These are phyloP conservation scores for Chelmon rostratus DNA, from an alignment of 2,797 vertebrate species.

Conservation along the genomic window DNA sequence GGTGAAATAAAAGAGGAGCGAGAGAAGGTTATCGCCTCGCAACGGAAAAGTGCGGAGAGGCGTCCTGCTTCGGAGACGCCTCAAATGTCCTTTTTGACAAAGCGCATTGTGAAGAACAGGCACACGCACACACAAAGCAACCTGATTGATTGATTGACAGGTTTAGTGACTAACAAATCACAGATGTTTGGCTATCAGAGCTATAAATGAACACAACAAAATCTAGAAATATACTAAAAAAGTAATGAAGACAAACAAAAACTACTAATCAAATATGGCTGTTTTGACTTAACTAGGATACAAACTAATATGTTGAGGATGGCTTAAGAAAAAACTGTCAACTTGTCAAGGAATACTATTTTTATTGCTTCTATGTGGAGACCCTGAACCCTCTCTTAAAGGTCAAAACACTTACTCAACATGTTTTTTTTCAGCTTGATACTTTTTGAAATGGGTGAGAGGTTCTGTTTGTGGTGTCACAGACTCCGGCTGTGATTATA, in stretches of 20 bases:
- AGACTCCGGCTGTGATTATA: background rate
- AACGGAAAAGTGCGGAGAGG: constrained; percentile 48
- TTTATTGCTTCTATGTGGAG: background rate
- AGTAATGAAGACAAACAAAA: constrained; percentile 1
- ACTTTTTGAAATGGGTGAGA: background rate
- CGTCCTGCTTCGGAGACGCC: constrained; percentile 44
- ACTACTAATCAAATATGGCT: constrained; percentile 22
- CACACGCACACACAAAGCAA: constrained; percentile 9
- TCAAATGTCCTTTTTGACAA: constrained; percentile 56
- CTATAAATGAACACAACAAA: constrained; percentile 26
- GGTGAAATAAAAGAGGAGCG: constrained; percentile 64
- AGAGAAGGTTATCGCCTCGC: constrained; percentile 66
- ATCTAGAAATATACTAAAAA: constrained; percentile 17
- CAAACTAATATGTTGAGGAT: constrained; percentile 7
- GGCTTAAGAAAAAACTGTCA: constrained; percentile 17
- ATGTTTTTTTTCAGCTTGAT: background rate
- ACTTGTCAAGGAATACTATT: background rate
- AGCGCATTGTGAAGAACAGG: constrained; percentile 43
- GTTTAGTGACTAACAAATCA: constrained; percentile 22
- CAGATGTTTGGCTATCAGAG: background rate
- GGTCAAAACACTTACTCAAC: no score
- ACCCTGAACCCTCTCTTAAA: no score
- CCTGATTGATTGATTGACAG: constrained; percentile 43
- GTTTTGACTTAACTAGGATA: constrained; percentile 36
- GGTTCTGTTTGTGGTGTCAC: background rate